Evolutionary conservation across 2,888 invertebrate genomes (phyloP).

Genomic region (Hypselothyrea guttata): DNA sequence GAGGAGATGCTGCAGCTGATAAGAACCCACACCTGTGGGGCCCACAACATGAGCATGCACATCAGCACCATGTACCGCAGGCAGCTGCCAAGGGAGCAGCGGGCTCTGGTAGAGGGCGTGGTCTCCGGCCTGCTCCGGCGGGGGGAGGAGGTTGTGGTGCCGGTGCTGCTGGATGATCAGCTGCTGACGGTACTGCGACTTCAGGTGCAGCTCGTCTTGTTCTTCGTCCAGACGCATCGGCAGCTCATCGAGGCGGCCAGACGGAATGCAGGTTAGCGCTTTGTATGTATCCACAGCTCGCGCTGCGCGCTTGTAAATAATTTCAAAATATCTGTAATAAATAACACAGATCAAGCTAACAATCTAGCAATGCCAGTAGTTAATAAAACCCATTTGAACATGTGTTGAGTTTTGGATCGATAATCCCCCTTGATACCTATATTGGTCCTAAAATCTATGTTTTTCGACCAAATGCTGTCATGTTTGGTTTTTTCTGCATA

Average conservation of each 20-base stretch:
- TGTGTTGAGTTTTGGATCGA: too few relatives aligned
- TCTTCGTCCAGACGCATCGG: conserved; percentile 36
- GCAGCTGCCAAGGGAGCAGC: conserved; percentile 2
- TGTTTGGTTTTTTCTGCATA: too few relatives aligned
- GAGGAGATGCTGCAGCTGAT: conserved; percentile 14
- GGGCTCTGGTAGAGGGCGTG: conserved; percentile 15
- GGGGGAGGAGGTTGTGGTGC: background rate
- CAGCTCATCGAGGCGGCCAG: conserved; percentile 13
- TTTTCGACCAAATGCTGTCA: too few relatives aligned
- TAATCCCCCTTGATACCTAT: too few relatives aligned
- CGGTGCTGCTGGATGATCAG: conserved; percentile 26
- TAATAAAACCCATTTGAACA: too few relatives aligned
- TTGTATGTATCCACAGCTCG: too few relatives aligned
- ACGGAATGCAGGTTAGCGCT: too few relatives aligned
- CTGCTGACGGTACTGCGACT: background rate
- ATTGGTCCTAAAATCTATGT: too few relatives aligned
- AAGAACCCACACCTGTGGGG: conserved; percentile 13
- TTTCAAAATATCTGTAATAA: too few relatives aligned
- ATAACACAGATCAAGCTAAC: too few relatives aligned
- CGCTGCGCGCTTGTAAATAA: too few relatives aligned
- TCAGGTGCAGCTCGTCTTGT: conserved; percentile 22
- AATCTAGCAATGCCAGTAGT: too few relatives aligned
- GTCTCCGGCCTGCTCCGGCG: conserved; percentile 6
- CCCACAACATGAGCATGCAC: conserved; percentile 30
- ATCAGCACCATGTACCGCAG: conserved; percentile 26